phyloP scores from a whole-genome alignment of 1,140 invertebrate species.

The Bombus terrestris region DNA sequence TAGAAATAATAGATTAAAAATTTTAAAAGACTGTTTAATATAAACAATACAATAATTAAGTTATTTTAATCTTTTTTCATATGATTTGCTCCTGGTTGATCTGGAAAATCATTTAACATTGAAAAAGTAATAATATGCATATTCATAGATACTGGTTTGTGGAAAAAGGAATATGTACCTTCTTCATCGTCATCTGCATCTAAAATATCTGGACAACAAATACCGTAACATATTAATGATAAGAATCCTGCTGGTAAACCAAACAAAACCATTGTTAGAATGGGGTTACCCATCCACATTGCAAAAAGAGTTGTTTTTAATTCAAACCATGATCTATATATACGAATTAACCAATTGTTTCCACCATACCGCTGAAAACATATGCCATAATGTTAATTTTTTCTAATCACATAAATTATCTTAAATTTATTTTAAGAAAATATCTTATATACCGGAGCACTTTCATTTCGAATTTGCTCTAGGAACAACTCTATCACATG shows the following conservation, averaged over 20 bases:
- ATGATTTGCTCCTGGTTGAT: conserved; percentile 71
- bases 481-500: conserved; percentile 91
- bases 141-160: background rate
- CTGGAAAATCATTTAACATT: conserved; percentile 63
- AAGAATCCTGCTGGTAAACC: conserved; percentile 95
- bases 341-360: conserved; percentile 87
- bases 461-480: conserved; percentile 89
- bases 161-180: conserved; percentile 63
- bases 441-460: conserved; percentile 85
- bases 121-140: conserved; percentile 7
- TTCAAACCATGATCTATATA: conserved; percentile 92
- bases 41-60: conserved; percentile 43
- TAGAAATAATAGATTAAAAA: conserved; percentile 4
- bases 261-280: conserved; percentile 93
- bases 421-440: background rate
- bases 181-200: conserved; percentile 94
- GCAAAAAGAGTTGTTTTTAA: conserved; percentile 87
- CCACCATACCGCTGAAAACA: conserved; percentile 90
- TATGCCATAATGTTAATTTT: conserved; percentile 15
- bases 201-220: conserved; percentile 96
- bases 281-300: conserved; percentile 96
- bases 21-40: conserved; percentile 33
- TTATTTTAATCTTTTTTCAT: conserved; percentile 79
- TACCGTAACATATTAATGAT: conserved; percentile 96
- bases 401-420: background rate